Evolutionary conservation across 2,797 vertebrate species (phyloP).

Genomic region (Carduelis carduelis): DNA sequence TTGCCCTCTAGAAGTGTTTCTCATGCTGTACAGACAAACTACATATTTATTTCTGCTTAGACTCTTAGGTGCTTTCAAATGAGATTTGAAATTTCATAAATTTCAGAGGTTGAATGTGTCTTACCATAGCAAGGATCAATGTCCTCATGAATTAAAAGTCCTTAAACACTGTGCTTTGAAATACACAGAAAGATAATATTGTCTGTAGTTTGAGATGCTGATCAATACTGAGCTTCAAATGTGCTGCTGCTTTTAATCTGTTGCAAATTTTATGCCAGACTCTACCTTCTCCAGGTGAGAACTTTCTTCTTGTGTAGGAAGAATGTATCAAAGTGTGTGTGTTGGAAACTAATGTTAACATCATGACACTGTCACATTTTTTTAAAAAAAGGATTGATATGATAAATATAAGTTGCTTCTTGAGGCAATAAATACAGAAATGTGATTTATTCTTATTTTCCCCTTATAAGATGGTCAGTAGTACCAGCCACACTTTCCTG

Average conservation of each 20-base stretch:
- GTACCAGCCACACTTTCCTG: neutral
- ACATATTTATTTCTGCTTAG: neutral
- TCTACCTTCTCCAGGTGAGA: neutral
- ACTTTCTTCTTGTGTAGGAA: neutral
- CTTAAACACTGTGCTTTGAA: neutral
- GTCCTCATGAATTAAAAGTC: neutral
- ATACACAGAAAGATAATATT: neutral
- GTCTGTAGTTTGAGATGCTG: neutral
- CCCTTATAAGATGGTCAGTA: neutral
- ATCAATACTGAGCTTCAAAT: neutral
- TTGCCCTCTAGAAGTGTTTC: neutral
- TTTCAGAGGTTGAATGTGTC: neutral
- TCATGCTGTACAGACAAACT: neutral
- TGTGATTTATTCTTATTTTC: neutral
- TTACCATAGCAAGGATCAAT: neutral
- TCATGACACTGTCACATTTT: neutral
- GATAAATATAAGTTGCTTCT: neutral
- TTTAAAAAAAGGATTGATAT: neutral
- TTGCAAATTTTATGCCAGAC: neutral
- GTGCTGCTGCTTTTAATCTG: neutral
- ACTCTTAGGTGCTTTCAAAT: neutral
- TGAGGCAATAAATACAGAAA: neutral
- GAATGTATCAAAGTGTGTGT: neutral
- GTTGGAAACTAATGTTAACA: neutral
- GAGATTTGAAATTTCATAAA: neutral